Evolutionary conservation across 2,797 vertebrate genomes (phyloP), one percentile per base, ranked within the genome.

Genomic region (Odontamblyopus rebecca): DNA sequence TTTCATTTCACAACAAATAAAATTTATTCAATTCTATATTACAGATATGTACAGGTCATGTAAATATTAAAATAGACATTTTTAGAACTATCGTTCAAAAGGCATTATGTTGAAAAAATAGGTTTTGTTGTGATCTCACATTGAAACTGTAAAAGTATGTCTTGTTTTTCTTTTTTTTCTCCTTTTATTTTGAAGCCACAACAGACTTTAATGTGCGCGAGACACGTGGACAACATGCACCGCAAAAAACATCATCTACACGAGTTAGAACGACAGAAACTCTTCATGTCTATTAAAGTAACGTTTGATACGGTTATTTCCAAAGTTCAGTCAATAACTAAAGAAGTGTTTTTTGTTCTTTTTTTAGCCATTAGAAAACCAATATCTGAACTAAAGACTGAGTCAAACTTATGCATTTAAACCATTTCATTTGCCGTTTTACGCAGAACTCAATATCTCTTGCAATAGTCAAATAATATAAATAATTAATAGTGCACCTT

Each of bases 11-110:
- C 97, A 97, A 98, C 96, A 96, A 96, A 98, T 98, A 99, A 97
- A 99, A 98, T 99, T 98, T 99, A 99, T 98, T 99, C 96, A 98
- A 97, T 96, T 95, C 95, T 95, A 91, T 97, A 97, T 98, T 98
- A 99, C 97, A 99, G 93, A 93, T 97, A 97, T 98, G 93, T 96
- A 98, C 96, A 99, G 88, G 92, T 95, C 92, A 91, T 96, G 95
- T 95, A 96, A 97, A 95, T 99, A 99, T 97, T 98, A 99, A 99
- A 99, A 99, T 99, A 99, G 96, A 97, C 95, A 95, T 96, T 96
- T 96, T 98, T 96, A 95, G 95, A 96, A 96, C 96, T 95, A 96
- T 97, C 88, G 95, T 96, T 97, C 95, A 91, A 96, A 98, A 98
- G 96, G 95, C 96, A 95, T 95, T 95, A 96, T 94, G 95, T 92